These are phyloP conservation scores for Rousettus madagascariensis DNA, from an alignment of 2,797 vertebrate species.

Conservation along the genomic window DNA sequence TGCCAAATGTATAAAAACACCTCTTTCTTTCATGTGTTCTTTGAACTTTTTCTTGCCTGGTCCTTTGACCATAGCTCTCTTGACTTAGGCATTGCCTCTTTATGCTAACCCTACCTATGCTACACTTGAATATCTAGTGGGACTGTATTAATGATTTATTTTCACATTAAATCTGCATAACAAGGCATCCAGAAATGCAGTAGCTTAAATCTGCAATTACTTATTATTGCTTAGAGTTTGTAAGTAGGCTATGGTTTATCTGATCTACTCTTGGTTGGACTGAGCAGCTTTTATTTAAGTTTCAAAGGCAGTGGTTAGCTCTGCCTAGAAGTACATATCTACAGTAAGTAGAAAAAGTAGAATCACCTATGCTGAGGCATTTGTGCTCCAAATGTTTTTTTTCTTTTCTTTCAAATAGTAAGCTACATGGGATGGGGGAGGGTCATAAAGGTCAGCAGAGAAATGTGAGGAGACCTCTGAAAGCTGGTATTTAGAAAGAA, in stretches of 20 bases:
- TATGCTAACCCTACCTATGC: neutral
- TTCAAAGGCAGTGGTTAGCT: neutral
- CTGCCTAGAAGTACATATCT: neutral
- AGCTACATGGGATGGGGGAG: neutral
- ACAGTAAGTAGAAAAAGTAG: neutral
- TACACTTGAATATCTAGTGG: neutral
- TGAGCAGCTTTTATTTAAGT: neutral
- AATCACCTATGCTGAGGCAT: neutral
- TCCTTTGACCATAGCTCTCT: neutral
- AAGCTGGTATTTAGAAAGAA: neutral
- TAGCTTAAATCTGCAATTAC: neutral
- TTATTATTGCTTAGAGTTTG: neutral
- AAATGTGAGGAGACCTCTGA: neutral
- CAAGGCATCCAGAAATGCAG: neutral
- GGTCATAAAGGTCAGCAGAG: neutral
- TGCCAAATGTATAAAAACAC: neutral
- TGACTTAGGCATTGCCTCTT: neutral
- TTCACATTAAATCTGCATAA: neutral
- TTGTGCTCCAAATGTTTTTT: neutral
- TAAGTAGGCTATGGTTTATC: neutral
- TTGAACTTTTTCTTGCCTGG: neutral
- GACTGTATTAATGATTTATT: neutral
- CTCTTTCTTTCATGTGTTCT: neutral
- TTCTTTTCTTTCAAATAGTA: neutral
- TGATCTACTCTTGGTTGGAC: neutral